phyloP scores from a whole-genome alignment of 1,140 invertebrate genomes.

The Zaprionus davidi region DNA sequence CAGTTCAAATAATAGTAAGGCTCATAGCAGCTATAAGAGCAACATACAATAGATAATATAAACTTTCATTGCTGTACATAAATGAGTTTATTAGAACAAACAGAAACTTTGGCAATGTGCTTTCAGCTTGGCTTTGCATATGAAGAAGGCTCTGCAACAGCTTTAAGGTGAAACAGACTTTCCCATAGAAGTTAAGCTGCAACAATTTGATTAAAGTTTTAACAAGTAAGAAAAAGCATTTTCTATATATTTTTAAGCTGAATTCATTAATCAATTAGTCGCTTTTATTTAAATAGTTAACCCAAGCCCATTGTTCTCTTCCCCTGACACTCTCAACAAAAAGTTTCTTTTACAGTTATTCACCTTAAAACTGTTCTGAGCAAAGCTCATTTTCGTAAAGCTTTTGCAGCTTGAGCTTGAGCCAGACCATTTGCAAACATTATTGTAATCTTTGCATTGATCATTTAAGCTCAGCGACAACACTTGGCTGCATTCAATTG shows the following conservation, averaged over 20 bases:
- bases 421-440: background rate
- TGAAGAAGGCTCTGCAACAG: no score
- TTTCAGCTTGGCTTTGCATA: background rate
- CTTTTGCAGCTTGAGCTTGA: background rate
- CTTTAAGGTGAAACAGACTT: no score
- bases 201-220: background rate
- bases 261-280: no score
- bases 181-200: background rate
- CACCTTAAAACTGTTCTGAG: background rate
- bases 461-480: conserved; percentile 1
- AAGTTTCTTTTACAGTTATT: no score
- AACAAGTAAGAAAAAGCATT: no score
- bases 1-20: background rate
- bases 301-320: no score
- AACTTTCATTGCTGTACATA: no score
- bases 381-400: background rate
- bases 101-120: background rate
- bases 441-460: conserved; percentile 9
- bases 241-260: no score
- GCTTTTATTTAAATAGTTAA: no score
- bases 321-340: no score
- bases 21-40: no score
- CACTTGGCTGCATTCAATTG: conserved; percentile 4
- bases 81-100: background rate
- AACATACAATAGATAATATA: no score